These are phyloP conservation scores for Drosophila pegasa DNA, from an alignment of 2,888 invertebrate species.

Conservation along the genomic window DNA sequence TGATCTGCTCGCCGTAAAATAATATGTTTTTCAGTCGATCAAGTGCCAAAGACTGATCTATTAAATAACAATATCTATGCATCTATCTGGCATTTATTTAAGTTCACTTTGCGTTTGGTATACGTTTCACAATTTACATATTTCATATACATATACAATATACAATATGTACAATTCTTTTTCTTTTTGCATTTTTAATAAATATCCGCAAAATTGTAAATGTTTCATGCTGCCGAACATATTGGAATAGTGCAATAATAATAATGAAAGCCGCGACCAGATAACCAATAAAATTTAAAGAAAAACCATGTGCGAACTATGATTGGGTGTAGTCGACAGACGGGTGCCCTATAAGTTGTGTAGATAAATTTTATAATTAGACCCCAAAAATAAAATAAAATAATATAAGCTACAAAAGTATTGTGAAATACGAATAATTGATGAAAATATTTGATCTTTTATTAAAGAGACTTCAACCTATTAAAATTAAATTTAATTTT, in stretches of 20 bases:
- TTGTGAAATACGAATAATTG: too few species aligned
- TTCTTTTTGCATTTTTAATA: conserved; percentile 22
- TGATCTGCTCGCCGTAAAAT: not conserved
- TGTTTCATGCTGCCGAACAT: conserved; percentile 45
- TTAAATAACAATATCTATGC: conserved; percentile 30
- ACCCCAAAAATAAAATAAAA: not conserved
- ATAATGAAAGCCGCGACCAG: conserved; percentile 51
- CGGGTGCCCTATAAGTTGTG: not conserved
- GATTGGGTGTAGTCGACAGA: not conserved
- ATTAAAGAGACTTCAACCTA: too few species aligned
- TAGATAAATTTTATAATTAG: not conserved
- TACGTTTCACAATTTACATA: conserved; percentile 26
- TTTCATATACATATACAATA: not conserved
- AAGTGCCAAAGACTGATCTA: conserved; percentile 11
- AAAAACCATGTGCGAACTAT: conserved; percentile 5
- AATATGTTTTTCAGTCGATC: not conserved
- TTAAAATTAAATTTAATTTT: too few species aligned
- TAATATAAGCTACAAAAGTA: not conserved
- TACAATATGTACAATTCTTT: too few species aligned
- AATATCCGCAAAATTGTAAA: conserved; percentile 40
- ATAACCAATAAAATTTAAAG: conserved; percentile 8
- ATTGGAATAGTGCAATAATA: conserved; percentile 60
- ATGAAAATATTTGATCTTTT: too few species aligned
- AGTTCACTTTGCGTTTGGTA: not conserved
- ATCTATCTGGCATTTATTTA: not conserved